These are phyloP conservation scores for Nycticorax nycticorax DNA, from an alignment of 2,113 vertebrate genomes.

Conservation along the genomic window DNA sequence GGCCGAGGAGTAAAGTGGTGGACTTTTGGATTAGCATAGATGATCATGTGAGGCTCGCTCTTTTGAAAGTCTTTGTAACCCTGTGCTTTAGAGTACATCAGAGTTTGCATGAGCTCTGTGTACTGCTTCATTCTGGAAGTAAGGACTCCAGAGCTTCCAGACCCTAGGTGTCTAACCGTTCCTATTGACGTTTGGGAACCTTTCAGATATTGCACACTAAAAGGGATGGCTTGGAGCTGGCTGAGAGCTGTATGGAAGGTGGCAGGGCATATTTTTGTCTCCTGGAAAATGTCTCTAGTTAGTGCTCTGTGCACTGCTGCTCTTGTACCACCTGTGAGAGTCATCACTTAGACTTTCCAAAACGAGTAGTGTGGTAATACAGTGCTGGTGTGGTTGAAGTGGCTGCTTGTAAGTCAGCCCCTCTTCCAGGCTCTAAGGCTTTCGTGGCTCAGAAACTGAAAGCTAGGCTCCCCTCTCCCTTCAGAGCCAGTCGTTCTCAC, in stretches of 20 bases:
- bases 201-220: neutral
- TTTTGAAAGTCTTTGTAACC: neutral
- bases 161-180: neutral
- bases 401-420: neutral
- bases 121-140: neutral
- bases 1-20: accelerated
- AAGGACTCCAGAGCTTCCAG: neutral
- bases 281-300: neutral
- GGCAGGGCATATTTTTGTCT: neutral
- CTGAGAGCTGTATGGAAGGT: neutral
- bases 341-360: neutral
- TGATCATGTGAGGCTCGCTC: neutral
- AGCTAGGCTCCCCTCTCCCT: neutral
- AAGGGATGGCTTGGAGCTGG: neutral
- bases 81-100: neutral
- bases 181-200: neutral
- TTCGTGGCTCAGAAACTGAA: neutral
- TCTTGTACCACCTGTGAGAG: neutral
- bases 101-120: neutral
- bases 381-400: neutral
- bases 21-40: neutral
- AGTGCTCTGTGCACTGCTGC: neutral
- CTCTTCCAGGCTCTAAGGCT: neutral
- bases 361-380: neutral
- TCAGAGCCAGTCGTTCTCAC: neutral